A percentile compares a stretch with the other conserved stretches of the same genome.
phyloP scores from a whole-genome alignment of 2,888 invertebrate species.

The Himalopsyche japonica region DNA sequence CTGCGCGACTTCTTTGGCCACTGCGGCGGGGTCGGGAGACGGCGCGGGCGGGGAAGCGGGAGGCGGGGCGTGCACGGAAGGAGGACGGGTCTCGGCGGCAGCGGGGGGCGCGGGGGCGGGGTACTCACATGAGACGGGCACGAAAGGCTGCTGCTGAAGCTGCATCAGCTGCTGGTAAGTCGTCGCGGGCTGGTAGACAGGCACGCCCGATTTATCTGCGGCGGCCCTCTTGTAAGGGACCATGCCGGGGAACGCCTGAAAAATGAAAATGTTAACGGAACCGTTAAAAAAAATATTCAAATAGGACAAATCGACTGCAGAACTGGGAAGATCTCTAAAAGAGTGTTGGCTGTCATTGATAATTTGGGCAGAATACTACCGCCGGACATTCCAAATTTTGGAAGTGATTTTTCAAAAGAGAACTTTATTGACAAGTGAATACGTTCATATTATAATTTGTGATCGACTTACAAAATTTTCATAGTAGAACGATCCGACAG shows the following conservation, averaged over 20 bases:
- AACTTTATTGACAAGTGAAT: too few relatives aligned
- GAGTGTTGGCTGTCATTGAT: too few relatives aligned
- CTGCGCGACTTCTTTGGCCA: slow-evolving; percentile 82
- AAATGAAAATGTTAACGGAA: neutral
- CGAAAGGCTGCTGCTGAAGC: slow-evolving; percentile 87
- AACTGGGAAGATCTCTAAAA: too few relatives aligned
- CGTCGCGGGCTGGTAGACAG: slow-evolving; percentile 92
- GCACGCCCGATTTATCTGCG: slow-evolving; percentile 94
- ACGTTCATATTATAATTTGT: neutral
- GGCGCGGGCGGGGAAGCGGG: slow-evolving; percentile 41
- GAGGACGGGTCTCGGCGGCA: slow-evolving; percentile 52
- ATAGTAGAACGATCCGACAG: slow-evolving; percentile 94
- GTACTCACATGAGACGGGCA: slow-evolving; percentile 99
- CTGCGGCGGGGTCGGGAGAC: slow-evolving; percentile 54
- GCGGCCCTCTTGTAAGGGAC: slow-evolving; percentile 95
- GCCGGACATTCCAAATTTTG: too few relatives aligned
- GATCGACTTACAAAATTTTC: slow-evolving; percentile 87
- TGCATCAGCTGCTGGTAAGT: slow-evolving; percentile 95
- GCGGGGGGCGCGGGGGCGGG: slow-evolving; percentile 70
- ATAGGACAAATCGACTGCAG: too few relatives aligned
- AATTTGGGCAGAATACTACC: too few relatives aligned
- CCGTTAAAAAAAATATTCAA: too few relatives aligned
- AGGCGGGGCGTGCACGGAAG: slow-evolving; percentile 42
- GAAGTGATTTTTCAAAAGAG: too few relatives aligned
- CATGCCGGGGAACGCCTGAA: slow-evolving; percentile 92